Base-by-base conservation (phyloP, 2,797 vertebrate genomes). In the Crax fasciolata region DNA sequence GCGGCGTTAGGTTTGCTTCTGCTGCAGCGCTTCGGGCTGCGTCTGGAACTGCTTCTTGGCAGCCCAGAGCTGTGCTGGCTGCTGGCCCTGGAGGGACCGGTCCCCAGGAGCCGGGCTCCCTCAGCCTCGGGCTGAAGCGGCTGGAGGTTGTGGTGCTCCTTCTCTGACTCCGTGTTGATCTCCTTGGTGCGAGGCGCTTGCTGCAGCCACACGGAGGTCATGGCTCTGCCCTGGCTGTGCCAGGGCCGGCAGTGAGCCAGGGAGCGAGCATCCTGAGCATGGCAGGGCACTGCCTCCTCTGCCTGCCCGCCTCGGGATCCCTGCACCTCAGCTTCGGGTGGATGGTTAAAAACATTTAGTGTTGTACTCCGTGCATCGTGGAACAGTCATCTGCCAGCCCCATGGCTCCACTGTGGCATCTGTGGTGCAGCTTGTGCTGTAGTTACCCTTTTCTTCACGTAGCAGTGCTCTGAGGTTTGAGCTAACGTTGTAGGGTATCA, bases 351-450 rank as follows among this genome's bases (percentile, higher is more conserved):
- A 79, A 73, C 2, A 0, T 49, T 72, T 73, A 62, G 21, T 14
- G 0, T 21, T 15, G 17, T 35, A 1, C 43, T 44, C 19, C 51
- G 71, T 74, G 23, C 21, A 1, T 58, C 1, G 4, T 21, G 41
- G 89, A 63, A 63, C 30, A 59, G 57, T 32, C 14, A 32, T 76
- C 30, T 15, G 8, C 59, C 83, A 5, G 38, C 44, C 0, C 10
- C 49, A 28, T 52, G 68, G 30, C 44, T 85, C 20, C 4, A 0
- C 17, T 25, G 28, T 54, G 17, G 28, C 20, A 15, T 25, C 25
- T 2, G 0, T 68, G 43, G 54, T 28, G 39, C 61, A 7, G 4
- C 35, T 52, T 39, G 52, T 39, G 32, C 30, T 38, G 48, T 67
- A 20, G 28, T 43, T 63, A 14, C 4, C n/a, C 18, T 41, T 81